These are phyloP conservation scores for Nephotettix cincticeps DNA, from an alignment of 1,140 invertebrate species.

Conservation along the genomic window DNA sequence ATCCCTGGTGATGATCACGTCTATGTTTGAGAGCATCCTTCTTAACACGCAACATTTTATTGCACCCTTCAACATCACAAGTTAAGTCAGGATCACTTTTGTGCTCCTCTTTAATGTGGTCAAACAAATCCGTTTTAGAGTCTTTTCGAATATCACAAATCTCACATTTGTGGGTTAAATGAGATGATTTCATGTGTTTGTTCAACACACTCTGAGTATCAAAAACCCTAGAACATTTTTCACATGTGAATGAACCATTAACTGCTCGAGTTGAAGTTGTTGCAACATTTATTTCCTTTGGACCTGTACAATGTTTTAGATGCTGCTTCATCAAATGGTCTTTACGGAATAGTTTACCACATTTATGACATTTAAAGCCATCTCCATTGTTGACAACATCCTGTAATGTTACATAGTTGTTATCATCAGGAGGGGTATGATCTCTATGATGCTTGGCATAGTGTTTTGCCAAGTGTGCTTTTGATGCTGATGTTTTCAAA, in stretches of 20 bases:
- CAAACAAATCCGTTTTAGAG: constrained; percentile 57
- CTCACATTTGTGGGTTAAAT: constrained; percentile 42
- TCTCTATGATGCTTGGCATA: constrained; percentile 59
- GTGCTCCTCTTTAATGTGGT: constrained; percentile 58
- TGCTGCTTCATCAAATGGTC: constrained; percentile 40
- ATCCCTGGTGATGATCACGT: constrained; percentile 55
- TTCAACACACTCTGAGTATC: constrained; percentile 35
- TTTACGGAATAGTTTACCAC: constrained; percentile 42
- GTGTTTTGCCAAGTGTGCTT: constrained; percentile 57
- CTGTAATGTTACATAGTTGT: constrained; percentile 4
- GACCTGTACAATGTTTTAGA: constrained; percentile 41
- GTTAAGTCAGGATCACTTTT: constrained; percentile 55
- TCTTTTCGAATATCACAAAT: constrained; percentile 53
- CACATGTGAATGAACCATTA: constrained; percentile 38
- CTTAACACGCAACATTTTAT: constrained; percentile 56
- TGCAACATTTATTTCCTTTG: constrained; percentile 19
- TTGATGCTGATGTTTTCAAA: constrained; percentile 59
- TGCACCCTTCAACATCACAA: constrained; percentile 51
- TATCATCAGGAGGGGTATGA: constrained; percentile 34
- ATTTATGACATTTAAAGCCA: constrained; percentile 39
- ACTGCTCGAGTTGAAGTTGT: constrained; percentile 24
- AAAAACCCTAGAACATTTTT: constrained; percentile 40
- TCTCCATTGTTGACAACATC: constrained; percentile 27
- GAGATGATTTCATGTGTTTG: constrained; percentile 41
- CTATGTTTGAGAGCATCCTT: constrained; percentile 55